Percentiles rank a stretch among this genome's conserved stretches.
Conservation (phyloP, 2,797 vertebrate species). For the Lateolabrax maculatus region DNA sequence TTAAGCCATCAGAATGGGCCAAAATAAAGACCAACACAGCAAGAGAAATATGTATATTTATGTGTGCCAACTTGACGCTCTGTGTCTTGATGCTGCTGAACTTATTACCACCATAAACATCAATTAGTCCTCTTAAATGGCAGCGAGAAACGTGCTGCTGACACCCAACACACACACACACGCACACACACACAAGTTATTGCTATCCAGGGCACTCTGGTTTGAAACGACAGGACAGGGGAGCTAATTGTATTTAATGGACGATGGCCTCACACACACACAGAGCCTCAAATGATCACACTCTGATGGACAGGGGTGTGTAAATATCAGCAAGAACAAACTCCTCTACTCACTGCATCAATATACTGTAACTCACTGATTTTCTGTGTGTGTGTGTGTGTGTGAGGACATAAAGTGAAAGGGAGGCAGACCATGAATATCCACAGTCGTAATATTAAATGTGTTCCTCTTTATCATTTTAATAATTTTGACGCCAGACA, state of each 20-base stretch:
- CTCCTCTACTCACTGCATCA: conserved; percentile 26
- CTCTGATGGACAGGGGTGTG: conserved; percentile 36
- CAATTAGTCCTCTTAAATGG: conserved; percentile 47
- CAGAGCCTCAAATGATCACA: conserved; percentile 6
- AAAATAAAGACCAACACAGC: not conserved
- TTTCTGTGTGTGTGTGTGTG: conserved; percentile 6
- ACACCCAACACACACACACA: conserved; percentile 6
- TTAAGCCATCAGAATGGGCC: not conserved
- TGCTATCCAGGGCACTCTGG: conserved; percentile 18
- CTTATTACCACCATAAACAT: conserved; percentile 58
- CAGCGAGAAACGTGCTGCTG: conserved; percentile 15
- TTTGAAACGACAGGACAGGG: conserved; percentile 28
- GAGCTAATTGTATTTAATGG: conserved; percentile 65
- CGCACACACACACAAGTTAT: conserved; percentile 41
- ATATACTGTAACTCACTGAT: conserved; percentile 25
- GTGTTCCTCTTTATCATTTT: not conserved
- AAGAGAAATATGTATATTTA: not conserved
- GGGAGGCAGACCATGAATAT: conserved; percentile 11
- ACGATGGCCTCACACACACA: conserved; percentile 15
- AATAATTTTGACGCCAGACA: conserved; percentile 17
- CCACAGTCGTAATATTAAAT: conserved; percentile 9
- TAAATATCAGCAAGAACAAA: conserved; percentile 53
- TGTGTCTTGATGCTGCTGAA: not conserved
- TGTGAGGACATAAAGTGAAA: conserved; percentile 9
- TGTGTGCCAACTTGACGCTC: not conserved